Evolutionary conservation across 2,888 invertebrate species (phyloP), one percentile per base, ranked within the genome.

Genomic region (Eilema depressum): DNA sequence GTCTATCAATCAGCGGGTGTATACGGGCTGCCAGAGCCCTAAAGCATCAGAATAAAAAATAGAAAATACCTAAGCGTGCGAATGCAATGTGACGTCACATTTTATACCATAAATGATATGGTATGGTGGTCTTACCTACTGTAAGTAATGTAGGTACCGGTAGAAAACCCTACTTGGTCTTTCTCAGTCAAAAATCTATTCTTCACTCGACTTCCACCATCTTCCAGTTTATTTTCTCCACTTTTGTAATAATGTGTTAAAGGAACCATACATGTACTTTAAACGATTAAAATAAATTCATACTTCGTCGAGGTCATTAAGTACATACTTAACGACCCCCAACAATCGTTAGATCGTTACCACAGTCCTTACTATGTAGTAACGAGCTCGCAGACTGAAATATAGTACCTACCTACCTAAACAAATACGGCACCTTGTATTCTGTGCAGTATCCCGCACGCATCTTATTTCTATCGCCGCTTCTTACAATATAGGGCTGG

Each of bases 331-430:
- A 41, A 41, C 17, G 41, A 17, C 41, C 17, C 17, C 17, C 41
- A 41, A 41, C 41, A 41, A 41, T 25, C 57, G 25, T 25, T 57
- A 23, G 23, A 11, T 57, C 23, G 23, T 57, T 12, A 25, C 12
- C 25, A 25, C 25, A 25, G n/a, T 56, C 11, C 56, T 12, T 57
- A 23, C 59, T 59, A 14, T 14, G 14, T 59, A 26, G 3, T 12
- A 80, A 80, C 68, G 75, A 73, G 57, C 72, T 80, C 14, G 67
- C 41, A 59, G 80, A 82, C 73, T 71, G 80, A 80, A 72, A 80
- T 80, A 82, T 59, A 65, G 68, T 68, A n/a, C n/a, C n/a, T n/a
- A n/a, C n/a, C n/a, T n/a, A n/a, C n/a, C n/a, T n/a, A 60, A 74
- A 60, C 70, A 73, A 63, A 66, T 70, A 70, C 63, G 30, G 33